Base-by-base conservation (phyloP, 2,797 vertebrate genomes). In the Botia kubotai region DNA sequence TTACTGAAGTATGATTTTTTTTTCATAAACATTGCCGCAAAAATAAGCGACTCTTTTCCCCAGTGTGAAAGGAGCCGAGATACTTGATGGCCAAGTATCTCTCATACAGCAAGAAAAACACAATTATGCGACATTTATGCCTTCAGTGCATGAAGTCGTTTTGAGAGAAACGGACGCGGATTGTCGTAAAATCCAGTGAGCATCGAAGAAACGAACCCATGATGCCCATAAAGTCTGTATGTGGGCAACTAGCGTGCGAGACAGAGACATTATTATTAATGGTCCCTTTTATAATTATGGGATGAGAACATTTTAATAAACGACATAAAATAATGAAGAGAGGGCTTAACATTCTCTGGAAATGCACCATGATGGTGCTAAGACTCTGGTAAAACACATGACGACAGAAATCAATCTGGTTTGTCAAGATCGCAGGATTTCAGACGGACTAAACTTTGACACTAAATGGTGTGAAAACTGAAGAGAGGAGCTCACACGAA, bases 371-470 rank as follows among this genome's bases (percentile, higher is more conserved):
- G 33, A 63, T 36, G 62, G 16, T 36, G 26, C 16, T n/a, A 36
- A 65, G 13, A 14, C 19, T 36, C 14, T 10, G 17, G 6, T 1
- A 65, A 65, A 36, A 36, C 16, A 36, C 16, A 36, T 29, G 16
- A 29, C 62, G 62, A 29, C 26, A 33, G 29, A 6, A 36, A 36
- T 17, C 26, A 33, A n/a, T 65, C 16, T 10, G 62, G 29, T 36
- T 36, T 36, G 29, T 13, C 14, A 36, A 29, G 62, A 63, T 33
- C 33, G 16, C 63, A 39, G 2, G 63, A 39, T 4, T 19, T 39
- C 3, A n/a, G 29, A 65, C 26, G 14, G 2, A 39, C 63, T 52
- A 14, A 71, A 79, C 77, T 71, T 62, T 36, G 67, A 48, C 26
- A 69, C 33, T 17, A 36, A 14, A 69, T 29, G 33, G 23, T 26